Conservation (phyloP, 2,113 vertebrate species). For the Salvator merianae region DNA sequence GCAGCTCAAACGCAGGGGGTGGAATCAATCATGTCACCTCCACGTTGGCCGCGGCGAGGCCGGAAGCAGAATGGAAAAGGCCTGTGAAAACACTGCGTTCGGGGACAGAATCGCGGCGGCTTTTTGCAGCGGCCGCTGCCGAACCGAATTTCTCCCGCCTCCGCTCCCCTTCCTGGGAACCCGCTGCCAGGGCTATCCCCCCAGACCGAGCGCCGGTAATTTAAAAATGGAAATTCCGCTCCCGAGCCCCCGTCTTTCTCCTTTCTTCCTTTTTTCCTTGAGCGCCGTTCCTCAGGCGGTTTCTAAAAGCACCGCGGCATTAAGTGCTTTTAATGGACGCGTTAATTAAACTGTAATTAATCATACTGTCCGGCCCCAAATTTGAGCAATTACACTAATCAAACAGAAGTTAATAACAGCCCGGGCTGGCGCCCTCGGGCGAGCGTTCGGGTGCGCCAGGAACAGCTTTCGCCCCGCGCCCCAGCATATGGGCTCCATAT, state of each 20-base stretch:
- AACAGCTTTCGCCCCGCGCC: conserved; percentile 58
- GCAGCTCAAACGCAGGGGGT: too few species aligned
- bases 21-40: too few species aligned
- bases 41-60: too few species aligned
- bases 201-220: too few species aligned
- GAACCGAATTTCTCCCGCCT: background rate
- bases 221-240: too few species aligned
- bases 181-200: too few species aligned
- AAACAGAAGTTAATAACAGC: conserved; percentile 84
- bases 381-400: conserved; percentile 86
- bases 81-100: too few species aligned
- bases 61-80: too few species aligned
- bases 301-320: conserved; percentile 59
- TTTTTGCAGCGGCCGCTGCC: background rate
- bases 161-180: too few species aligned
- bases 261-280: background rate
- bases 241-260: too few species aligned
- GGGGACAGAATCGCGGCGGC: too few species aligned
- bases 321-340: conserved; percentile 81
- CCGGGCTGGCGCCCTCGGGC: conserved; percentile 77
- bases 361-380: conserved; percentile 83
- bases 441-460: conserved; percentile 57
- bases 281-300: conserved; percentile 41
- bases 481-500: conserved; percentile 37
- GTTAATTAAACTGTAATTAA: conserved; percentile 91